Evolutionary conservation across 2,113 vertebrate species (phyloP).

Genomic region (Spea multiplicata): DNA sequence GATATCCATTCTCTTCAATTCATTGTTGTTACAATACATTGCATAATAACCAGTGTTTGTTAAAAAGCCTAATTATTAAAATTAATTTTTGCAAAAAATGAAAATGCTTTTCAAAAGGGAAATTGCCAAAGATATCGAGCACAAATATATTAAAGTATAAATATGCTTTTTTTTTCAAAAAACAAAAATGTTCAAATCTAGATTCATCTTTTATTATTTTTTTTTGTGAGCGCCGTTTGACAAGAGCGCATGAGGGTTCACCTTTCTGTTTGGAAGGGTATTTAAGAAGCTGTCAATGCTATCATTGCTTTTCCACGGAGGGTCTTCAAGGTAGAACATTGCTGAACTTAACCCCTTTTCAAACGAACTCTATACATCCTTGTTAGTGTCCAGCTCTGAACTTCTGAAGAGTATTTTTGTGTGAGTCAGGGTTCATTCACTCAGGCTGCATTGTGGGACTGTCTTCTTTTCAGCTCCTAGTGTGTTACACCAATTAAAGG

Average conservation of each 20-base stretch:
- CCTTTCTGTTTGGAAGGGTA: constrained; percentile 20
- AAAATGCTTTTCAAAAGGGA: too few species aligned
- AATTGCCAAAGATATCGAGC: too few species aligned
- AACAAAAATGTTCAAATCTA: too few species aligned
- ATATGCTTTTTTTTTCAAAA: too few species aligned
- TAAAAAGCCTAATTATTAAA: too few species aligned
- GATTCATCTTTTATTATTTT: too few species aligned
- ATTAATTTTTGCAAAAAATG: too few species aligned
- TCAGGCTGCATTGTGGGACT: constrained; percentile 76
- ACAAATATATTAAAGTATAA: too few species aligned
- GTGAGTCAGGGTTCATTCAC: constrained; percentile 86
- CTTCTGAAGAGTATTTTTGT: constrained; percentile 88
- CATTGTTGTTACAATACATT: too few species aligned
- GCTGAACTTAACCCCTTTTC: constrained; percentile 83
- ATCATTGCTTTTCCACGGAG: constrained; percentile 78
- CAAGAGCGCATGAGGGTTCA: not conserved
- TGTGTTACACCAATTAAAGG: constrained; percentile 97
- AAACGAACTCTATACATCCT: constrained; percentile 77
- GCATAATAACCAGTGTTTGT: too few species aligned
- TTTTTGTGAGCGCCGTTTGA: not conserved
- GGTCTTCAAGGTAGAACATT: constrained; percentile 81
- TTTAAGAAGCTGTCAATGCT: constrained; percentile 73
- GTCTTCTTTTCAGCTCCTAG: constrained; percentile 84
- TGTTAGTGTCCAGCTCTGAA: constrained; percentile 87
- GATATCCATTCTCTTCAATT: too few species aligned